Percentiles rank a stretch among this genome's conserved stretches.
Evolutionary conservation across 2,797 vertebrate genomes (phyloP).

Genomic region (Xerus rutilus): DNA sequence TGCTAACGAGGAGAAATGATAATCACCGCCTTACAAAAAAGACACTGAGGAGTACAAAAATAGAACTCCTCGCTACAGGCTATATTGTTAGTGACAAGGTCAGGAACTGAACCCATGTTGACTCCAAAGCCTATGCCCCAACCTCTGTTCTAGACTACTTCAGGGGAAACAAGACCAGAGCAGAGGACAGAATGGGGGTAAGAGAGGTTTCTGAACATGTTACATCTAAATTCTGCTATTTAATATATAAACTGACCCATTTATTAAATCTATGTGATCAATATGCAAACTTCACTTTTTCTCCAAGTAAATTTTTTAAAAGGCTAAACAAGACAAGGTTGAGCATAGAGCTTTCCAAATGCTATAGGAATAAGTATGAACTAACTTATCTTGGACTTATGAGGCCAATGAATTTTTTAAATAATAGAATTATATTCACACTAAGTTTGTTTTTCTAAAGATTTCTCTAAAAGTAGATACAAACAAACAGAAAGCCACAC

Average conservation of each 20-base stretch:
- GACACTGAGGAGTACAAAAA: neutral
- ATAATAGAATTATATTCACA: neutral
- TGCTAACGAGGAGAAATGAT: neutral
- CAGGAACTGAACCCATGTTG: neutral
- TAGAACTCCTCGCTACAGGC: neutral
- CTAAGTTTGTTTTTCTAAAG: neutral
- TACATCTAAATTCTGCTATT: neutral
- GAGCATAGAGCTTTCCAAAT: neutral
- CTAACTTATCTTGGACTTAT: neutral
- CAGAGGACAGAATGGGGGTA: rapidly evolving
- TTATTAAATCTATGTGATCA: neutral
- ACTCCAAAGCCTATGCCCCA: neutral
- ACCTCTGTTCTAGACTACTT: neutral
- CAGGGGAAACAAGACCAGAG: neutral
- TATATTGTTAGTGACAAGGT: neutral
- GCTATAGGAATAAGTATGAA: neutral
- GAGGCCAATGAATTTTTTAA: neutral
- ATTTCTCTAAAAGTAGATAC: neutral
- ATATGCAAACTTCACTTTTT: neutral
- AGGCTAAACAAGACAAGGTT: neutral
- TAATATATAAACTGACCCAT: neutral
- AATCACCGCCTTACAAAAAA: neutral
- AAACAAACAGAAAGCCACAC: neutral
- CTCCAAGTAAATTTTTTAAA: neutral
- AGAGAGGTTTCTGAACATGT: neutral